Conservation (phyloP, 2,797 vertebrate genomes). For the Lagocephalus sceleratus region DNA sequence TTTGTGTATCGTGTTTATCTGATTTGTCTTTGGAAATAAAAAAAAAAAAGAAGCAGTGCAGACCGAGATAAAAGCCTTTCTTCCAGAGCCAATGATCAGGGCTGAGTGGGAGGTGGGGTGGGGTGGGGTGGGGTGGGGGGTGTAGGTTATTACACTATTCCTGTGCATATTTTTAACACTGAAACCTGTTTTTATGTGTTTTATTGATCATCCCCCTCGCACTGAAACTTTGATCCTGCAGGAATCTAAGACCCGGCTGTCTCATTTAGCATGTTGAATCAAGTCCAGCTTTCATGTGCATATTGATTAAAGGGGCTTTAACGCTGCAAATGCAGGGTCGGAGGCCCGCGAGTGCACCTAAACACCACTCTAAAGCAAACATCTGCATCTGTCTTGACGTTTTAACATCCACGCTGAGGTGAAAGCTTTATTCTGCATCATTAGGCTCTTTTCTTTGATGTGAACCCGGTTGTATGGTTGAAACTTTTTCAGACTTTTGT, state of each 20-base stretch:
- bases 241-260: neutral
- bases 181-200: slow-evolving; percentile 9
- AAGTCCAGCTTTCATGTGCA: neutral
- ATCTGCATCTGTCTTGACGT: neutral
- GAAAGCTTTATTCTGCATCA: slow-evolving; percentile 2
- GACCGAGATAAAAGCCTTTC: slow-evolving; percentile 11
- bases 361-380: neutral
- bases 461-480: too few species aligned
- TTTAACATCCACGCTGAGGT: neutral
- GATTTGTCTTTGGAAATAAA: slow-evolving; percentile 11
- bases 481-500: too few species aligned
- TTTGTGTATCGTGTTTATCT: slow-evolving; percentile 50
- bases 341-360: neutral
- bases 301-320: neutral
- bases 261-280: neutral
- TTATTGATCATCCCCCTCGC: slow-evolving; percentile 18
- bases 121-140: neutral
- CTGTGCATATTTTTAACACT: slow-evolving; percentile 8
- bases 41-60: slow-evolving; percentile 10
- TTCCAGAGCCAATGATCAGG: slow-evolving; percentile 7
- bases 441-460: slow-evolving; percentile 1
- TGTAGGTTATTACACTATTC: slow-evolving; percentile 17
- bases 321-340: too few species aligned
- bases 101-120: neutral
- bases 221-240: slow-evolving; percentile 3